Evolutionary conservation across 2,888 invertebrate genomes (phyloP), one percentile per base, ranked within the genome.

Genomic region (Lacanobia oleracea): DNA sequence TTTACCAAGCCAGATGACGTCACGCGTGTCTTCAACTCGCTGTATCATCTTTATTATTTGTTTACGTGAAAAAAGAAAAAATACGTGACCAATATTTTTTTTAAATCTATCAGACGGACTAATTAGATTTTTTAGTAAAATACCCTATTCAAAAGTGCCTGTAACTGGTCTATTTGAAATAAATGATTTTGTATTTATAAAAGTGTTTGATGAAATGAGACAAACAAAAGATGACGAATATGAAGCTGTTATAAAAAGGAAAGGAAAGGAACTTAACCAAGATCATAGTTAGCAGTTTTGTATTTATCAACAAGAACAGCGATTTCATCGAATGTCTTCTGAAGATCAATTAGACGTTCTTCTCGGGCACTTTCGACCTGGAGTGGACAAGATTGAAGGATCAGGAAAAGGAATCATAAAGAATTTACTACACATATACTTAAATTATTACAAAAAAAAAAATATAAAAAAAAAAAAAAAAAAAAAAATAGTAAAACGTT

Each of bases 261-360:
- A 21, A n/a, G n/a, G 14, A 45, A 33, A 45, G 27, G 12, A 12
- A 65, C 88, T 94, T 93, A 93, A 95, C 95, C 95, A 72, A 95
- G 90, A 82, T 95, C 95, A 73, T 95, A 95, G 72, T 90, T 93
- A 18, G 93, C 93, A 0, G 93, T 89, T 23, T 92, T 91, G 82
- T 81, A 95, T 68, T 82, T 89, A 27, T 93, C 89, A 51, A 95
- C 95, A 4, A 94, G 74, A 0, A 61, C 75, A 0, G 86, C 86
- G 37, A 95, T 91, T 0, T 95, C 93, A 0, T 91, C 90, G 5
- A 94, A 89, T 0, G 93, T 93, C 1, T 67, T 54, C 27, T 90
- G 86, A 43, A 95, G 48, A 40, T 94, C 91, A 21, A 75, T 74
- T 1, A 90, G 65, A 0, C 94, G 89, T 0, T 90, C 84, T 23